Evolutionary conservation across 2,113 vertebrate species (phyloP).

Genomic region (Eulemur macaco): DNA sequence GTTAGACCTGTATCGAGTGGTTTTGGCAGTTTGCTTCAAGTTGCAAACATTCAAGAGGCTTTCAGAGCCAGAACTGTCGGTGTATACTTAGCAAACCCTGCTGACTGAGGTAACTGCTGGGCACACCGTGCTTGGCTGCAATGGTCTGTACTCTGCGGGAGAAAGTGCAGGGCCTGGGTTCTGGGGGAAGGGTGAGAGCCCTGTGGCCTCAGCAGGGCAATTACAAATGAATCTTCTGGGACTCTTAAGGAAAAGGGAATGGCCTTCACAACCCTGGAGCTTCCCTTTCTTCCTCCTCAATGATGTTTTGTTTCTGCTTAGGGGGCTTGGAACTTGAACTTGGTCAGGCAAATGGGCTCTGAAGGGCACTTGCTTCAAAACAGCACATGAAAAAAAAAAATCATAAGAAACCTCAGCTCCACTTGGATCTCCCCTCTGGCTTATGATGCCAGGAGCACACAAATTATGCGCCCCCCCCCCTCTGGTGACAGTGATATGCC

Average conservation of each 20-base stretch:
- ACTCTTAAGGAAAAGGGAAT: neutral
- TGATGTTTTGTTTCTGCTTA: neutral
- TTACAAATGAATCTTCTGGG: neutral
- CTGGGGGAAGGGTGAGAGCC: neutral
- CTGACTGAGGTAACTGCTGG: neutral
- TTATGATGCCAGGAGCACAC: neutral
- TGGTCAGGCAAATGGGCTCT: neutral
- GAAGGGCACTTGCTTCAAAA: neutral
- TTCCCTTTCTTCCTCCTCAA: neutral
- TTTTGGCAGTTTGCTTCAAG: neutral
- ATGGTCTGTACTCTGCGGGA: neutral
- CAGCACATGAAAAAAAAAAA: neutral
- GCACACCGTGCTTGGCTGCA: neutral
- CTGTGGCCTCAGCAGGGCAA: neutral
- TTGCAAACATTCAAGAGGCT: neutral
- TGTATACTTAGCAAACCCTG: neutral
- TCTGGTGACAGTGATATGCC: neutral
- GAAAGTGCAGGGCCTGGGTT: neutral
- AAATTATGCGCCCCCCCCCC: fast-evolving
- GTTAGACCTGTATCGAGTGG: neutral
- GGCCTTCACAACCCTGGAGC: neutral
- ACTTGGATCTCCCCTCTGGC: neutral
- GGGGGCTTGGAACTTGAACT: neutral
- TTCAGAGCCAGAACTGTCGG: neutral
- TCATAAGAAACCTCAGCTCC: neutral